Evolutionary conservation across 2,797 vertebrate genomes (phyloP), one percentile per base, ranked within the genome.

Genomic region (Erpetoichthys calabaricus): DNA sequence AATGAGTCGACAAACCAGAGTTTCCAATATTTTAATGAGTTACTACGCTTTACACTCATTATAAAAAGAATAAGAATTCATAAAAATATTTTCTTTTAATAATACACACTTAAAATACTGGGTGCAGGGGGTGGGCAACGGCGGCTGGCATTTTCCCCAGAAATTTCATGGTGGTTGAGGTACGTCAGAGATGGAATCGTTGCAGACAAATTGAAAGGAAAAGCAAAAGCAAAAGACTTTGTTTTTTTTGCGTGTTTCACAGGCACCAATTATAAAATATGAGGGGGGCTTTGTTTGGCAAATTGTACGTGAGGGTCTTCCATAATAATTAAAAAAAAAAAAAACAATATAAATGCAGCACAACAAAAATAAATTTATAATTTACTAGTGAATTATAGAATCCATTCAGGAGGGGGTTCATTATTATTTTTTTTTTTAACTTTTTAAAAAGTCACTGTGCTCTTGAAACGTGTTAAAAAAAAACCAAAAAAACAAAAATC

Each of bases 51-150:
- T 81, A 83, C 80, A 84, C 80, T 73, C 83, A 80, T 88, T 83
- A 81, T 86, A 90, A 88, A 25, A 88, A 85, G 76, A 89, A 91
- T 90, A 92, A 89, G 89, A 91, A 87, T 86, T 65, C 87, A 89
- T 89, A 90, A 91, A 92, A 92, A 93, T 89, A 91, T 86, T 85
- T 84, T 89, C 86, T 90, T 88, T 87, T 85, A 85, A 85, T 86
- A 86, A 90, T 86, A 89, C 81, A 80, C 78, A 80, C 76, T 83
- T 88, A 88, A 87, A 89, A 89, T 78, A 79, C 80, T 73, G 72
- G 77, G 80, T 67, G 77, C 67, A 74, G 75, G 79, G 84, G 73
- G 67, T 80, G 74, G 75, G 80, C 83, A 62, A 65, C 50, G 51
- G 64, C 57, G 59, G 62, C 72, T 53, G 45, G 51, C 53, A 47